Evolutionary conservation across 2,888 invertebrate genomes (phyloP).

Genomic region (Lepidochitona cinerea): DNA sequence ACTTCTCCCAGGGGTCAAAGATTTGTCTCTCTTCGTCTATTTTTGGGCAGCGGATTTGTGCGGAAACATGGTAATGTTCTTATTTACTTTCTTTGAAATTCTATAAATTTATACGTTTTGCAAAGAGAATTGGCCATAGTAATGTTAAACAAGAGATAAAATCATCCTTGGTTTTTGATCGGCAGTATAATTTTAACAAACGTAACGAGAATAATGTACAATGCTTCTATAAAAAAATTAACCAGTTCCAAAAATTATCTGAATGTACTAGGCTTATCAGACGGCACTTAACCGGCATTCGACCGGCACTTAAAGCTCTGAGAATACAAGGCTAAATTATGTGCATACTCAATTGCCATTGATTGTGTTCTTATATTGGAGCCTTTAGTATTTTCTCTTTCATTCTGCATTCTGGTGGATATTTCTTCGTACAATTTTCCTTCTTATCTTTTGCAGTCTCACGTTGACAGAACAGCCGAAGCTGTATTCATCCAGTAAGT

Average conservation of each 20-base stretch:
- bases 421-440: background rate
- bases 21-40: background rate
- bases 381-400: background rate
- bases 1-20: background rate
- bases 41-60: background rate
- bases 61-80: background rate
- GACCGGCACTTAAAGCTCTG: too few relatives aligned
- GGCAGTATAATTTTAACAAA: too few relatives aligned
- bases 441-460: background rate
- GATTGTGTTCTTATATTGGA: background rate
- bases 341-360: background rate
- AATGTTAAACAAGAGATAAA: too few relatives aligned
- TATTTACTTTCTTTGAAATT: background rate
- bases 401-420: too few relatives aligned
- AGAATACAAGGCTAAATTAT: background rate
- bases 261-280: too few relatives aligned
- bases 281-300: too few relatives aligned
- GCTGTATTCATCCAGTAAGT: slow-evolving; percentile 1
- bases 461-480: background rate
- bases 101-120: background rate
- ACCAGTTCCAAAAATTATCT: too few relatives aligned
- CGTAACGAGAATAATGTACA: too few relatives aligned
- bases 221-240: too few relatives aligned
- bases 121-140: background rate
- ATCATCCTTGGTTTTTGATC: too few relatives aligned